A percentile compares a stretch with the other conserved stretches of the same genome.
These are phyloP conservation scores for Philonicus albiceps DNA, from an alignment of 2,888 invertebrate genomes.

Conservation along the genomic window DNA sequence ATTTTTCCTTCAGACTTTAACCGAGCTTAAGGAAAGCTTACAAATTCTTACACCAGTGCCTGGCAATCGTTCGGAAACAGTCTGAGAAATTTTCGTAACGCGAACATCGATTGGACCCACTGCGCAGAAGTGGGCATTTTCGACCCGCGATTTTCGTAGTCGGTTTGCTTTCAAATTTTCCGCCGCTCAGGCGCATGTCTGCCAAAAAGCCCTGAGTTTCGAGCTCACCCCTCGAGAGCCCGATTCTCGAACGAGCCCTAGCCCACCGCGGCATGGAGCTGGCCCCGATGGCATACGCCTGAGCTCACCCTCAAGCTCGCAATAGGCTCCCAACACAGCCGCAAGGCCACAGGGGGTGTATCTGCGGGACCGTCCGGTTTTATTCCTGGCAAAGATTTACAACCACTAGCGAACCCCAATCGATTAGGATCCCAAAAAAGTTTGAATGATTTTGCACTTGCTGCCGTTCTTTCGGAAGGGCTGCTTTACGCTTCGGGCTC, in stretches of 20 bases:
- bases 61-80: constrained; percentile 19
- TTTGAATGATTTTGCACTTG: constrained; percentile 36
- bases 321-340: background rate
- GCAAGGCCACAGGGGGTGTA: background rate
- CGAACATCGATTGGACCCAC: constrained; percentile 24
- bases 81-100: constrained; percentile 34
- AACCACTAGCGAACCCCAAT: background rate
- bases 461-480: background rate
- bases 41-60: background rate
- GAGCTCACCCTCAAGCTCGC: background rate
- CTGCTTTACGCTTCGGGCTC: background rate
- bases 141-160: constrained; percentile 8
- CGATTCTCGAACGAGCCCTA: background rate
- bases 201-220: background rate
- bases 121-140: constrained; percentile 28
- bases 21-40: constrained; percentile 24
- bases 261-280: background rate
- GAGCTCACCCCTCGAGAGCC: constrained; percentile 24
- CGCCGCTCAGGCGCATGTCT: background rate
- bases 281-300: background rate
- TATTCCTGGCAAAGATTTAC: background rate
- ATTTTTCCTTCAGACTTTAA: background rate
- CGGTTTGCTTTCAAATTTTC: background rate
- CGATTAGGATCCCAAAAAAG: constrained; percentile 25
- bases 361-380: background rate